A percentile compares a stretch with the other conserved stretches of the same genome.
Evolutionary conservation across 2,888 invertebrate genomes (phyloP).

Genomic region (Archips xylosteana): DNA sequence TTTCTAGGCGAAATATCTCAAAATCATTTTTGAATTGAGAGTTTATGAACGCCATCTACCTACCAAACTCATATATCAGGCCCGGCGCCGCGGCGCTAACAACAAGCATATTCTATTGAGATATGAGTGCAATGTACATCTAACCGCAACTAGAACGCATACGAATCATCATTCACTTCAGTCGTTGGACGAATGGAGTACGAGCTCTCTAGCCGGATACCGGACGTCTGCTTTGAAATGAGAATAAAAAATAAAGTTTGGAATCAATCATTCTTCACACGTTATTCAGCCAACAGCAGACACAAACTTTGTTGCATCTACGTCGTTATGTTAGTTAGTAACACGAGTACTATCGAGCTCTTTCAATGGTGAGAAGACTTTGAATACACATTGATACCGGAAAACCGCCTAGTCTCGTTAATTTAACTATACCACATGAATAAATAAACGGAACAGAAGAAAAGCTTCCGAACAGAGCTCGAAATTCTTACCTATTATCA

Average conservation of each 20-base stretch:
- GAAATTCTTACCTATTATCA: no score
- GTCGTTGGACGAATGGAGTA: neutral
- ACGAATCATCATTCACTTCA: neutral
- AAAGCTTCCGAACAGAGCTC: no score
- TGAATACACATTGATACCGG: no score
- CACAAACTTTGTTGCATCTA: no score
- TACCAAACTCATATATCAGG: neutral
- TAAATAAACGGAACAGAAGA: no score
- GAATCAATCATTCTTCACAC: neutral
- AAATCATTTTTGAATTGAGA: no score
- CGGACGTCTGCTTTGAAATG: neutral
- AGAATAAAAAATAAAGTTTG: neutral
- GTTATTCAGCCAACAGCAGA: no score
- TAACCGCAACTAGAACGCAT: neutral
- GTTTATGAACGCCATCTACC: neutral
- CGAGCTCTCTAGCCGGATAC: neutral
- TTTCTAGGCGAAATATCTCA: neutral
- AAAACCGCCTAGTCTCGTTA: neutral
- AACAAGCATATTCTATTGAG: neutral
- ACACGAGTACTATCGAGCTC: no score
- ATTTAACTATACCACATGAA: neutral
- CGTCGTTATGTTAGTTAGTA: no score
- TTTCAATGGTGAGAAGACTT: no score
- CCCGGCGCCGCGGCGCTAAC: neutral
- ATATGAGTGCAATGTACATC: constrained; percentile 1